These are phyloP conservation scores for Ameiurus melas DNA, from an alignment of 2,113 vertebrate genomes.

Conservation along the genomic window DNA sequence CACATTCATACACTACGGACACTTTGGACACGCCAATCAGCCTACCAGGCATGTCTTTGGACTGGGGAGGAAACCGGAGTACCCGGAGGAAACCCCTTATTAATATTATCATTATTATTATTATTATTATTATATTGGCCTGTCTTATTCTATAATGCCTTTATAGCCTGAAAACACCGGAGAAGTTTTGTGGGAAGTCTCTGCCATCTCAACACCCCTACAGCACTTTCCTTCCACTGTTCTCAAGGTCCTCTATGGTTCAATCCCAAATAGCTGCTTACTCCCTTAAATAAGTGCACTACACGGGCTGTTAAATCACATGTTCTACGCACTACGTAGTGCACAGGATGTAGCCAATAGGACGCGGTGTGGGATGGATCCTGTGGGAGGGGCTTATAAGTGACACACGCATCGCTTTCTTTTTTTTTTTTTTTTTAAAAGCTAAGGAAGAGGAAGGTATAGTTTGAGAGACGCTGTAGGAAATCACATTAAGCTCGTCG, in stretches of 20 bases:
- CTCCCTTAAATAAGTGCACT: neutral
- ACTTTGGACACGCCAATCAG: too few relatives aligned
- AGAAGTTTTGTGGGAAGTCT: neutral
- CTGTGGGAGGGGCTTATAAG: neutral
- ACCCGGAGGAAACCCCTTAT: too few relatives aligned
- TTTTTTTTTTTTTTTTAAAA: too few relatives aligned
- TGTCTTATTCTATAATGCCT: neutral
- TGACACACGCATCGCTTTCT: constrained; percentile 37
- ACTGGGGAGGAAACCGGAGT: too few relatives aligned
- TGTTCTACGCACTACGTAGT: neutral
- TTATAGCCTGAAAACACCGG: neutral
- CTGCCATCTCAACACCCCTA: neutral
- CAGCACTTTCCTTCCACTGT: neutral
- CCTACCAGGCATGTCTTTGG: too few relatives aligned
- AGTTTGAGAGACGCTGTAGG: neutral
- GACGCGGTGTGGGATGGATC: neutral
- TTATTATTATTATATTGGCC: neutral
- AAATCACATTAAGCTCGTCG: neutral
- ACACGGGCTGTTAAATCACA: neutral
- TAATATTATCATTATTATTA: too few relatives aligned
- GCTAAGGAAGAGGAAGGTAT: constrained; percentile 39
- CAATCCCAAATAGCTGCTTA: neutral
- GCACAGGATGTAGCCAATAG: neutral
- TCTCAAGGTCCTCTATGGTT: constrained; percentile 34
- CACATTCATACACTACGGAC: too few relatives aligned